Conservation (phyloP, 2,797 vertebrate genomes). For the Gallinago solitaria region DNA sequence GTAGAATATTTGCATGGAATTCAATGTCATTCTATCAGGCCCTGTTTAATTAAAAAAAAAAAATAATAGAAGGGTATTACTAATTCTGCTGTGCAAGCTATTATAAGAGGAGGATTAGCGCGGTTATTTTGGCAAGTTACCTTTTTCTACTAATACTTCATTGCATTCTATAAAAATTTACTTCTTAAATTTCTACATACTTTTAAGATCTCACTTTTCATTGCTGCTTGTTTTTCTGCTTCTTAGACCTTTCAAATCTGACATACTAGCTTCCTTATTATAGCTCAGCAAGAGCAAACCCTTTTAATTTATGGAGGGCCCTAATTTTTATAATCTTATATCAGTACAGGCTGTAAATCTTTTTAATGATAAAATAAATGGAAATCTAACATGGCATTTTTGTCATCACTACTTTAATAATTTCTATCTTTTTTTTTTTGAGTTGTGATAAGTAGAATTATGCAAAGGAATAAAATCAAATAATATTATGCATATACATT, state of each 20-base stretch:
- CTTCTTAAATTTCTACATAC: constrained; percentile 34
- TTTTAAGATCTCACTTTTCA: constrained; percentile 69
- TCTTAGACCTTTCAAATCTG: constrained; percentile 27
- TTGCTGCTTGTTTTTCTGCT: constrained; percentile 45
- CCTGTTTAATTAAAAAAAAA: constrained; percentile 19
- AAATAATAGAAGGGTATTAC: constrained; percentile 16
- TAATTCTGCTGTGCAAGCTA: constrained; percentile 41
- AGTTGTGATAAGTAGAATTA: constrained; percentile 34
- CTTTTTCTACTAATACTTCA: constrained; percentile 65
- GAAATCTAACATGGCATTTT: constrained; percentile 51
- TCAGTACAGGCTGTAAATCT: constrained; percentile 56
- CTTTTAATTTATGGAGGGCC: constrained; percentile 55
- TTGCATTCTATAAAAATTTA: constrained; percentile 39
- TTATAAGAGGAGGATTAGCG: constrained; percentile 42
- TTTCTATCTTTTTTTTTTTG: constrained; percentile 41
- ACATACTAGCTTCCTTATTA: constrained; percentile 35
- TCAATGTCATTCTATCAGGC: constrained; percentile 63
- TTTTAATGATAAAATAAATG: constrained; percentile 63
- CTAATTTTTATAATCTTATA: constrained; percentile 67
- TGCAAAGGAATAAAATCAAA: constrained; percentile 33
- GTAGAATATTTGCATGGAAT: constrained; percentile 72
- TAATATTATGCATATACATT: neutral
- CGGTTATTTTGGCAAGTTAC: constrained; percentile 56
- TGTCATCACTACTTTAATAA: constrained; percentile 63
- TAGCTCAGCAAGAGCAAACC: constrained; percentile 58